Base-by-base conservation (phyloP, 1,140 invertebrate genomes). In the Drosophila carrolli region DNA sequence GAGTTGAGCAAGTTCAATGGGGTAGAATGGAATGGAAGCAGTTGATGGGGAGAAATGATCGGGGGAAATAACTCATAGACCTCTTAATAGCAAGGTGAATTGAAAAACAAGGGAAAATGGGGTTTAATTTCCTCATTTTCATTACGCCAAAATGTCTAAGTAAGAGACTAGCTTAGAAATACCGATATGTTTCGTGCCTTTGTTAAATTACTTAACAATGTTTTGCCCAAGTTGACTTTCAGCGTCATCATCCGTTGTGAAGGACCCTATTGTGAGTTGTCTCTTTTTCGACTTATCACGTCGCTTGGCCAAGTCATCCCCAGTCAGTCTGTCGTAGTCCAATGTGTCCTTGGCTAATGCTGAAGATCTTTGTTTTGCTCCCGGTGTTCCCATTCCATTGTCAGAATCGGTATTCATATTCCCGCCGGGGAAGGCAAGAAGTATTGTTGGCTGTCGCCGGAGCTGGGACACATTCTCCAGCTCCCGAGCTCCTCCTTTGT, bases 401-500 rank as follows among this genome's bases (percentile, higher is more conserved):
- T 43, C 38, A 23, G n/a, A 54, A 54, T 38, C 40, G 38, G 41
- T 46, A 58, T 43, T 63, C 40, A 44, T 60, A 60, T 63, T 37
- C 40, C 11, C 40, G 8, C n/a, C n/a, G 27, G 23, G 23, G 29
- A 29, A 29, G 14, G 14, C 16, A 13, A 38, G 10, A 37, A 37
- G 55, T 38, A 63, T 44, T 60, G 14, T 27, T 29, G 9, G 13
- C 48, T 54, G 59, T 32, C 55, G 40, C n/a, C 38, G 7, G 10
- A 4, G 32, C 32, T 53, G 32, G 27, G 27, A 16, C 29, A 29
- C 47, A 29, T 29, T 29, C 23, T 29, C 47, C 44, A 7, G 5
- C 23, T 11, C 47, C 13, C 48, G 9, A 13, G 32, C 32, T 53
- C 14, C 32, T 53, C 14, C 14, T 53, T 53, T 53, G 32, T 53